Percentiles rank a stretch among this genome's conserved stretches.
Evolutionary conservation across 37 sponge, comb jelly and placozoan genomes (phyloP).

Genomic region (Lycopodina hypogea): DNA sequence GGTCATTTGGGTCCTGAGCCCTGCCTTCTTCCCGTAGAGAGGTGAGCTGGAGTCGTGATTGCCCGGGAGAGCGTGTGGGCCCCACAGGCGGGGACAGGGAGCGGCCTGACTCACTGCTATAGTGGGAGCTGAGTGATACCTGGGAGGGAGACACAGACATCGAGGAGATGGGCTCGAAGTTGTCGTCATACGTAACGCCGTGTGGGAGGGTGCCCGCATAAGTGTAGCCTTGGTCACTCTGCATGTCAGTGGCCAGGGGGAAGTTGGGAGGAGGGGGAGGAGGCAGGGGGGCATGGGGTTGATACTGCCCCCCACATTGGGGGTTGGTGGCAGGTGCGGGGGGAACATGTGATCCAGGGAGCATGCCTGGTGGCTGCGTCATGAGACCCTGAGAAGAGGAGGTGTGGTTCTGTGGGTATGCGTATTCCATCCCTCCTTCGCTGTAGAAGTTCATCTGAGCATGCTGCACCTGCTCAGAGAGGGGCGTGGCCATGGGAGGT

Average conservation of each 20-base stretch:
- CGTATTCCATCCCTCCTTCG: too few relatives aligned
- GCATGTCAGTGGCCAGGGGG: neutral
- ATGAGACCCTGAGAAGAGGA: too few relatives aligned
- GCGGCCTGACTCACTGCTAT: conserved; percentile 18
- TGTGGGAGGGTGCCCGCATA: neutral
- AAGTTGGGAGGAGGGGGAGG: conserved; percentile 37
- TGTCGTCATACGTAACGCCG: neutral
- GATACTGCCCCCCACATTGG: neutral
- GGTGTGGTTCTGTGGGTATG: too few relatives aligned
- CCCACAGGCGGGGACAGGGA: conserved; percentile 19
- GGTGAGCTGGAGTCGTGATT: neutral
- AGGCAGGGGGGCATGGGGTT: neutral
- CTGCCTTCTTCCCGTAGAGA: conserved; percentile 19
- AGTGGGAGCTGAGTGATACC: conserved; percentile 24
- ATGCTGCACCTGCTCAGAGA: too few relatives aligned
- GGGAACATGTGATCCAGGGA: neutral
- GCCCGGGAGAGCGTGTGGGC: conserved; percentile 9
- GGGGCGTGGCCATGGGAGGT: too few relatives aligned
- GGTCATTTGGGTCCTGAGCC: neutral
- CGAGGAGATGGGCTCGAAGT: neutral
- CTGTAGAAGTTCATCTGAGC: too few relatives aligned
- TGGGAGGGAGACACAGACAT: conserved; percentile 26
- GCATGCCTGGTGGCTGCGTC: neutral
- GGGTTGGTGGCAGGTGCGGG: neutral
- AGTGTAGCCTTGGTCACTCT: conserved; percentile 1